Conservation (phyloP, 2,888 invertebrate genomes). For the Girardia tigrina region DNA sequence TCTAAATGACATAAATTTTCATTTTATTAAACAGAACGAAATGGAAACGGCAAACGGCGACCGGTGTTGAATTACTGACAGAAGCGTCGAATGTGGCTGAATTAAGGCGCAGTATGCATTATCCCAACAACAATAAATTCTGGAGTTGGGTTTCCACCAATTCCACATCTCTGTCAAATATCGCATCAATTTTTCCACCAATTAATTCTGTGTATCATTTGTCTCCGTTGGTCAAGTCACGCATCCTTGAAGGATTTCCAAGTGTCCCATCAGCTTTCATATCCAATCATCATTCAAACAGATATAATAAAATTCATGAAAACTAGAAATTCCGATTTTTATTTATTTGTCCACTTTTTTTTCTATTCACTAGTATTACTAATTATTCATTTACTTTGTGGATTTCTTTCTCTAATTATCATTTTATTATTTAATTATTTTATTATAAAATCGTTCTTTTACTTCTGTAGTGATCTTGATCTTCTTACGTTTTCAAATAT, state of each 20-base stretch:
- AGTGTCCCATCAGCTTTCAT: not conserved
- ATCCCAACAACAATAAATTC: not conserved
- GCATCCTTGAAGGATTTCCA: not conserved
- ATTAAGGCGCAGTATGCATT: not conserved
- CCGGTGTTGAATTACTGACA: conserved; percentile 12
- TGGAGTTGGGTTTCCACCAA: conserved; percentile 14
- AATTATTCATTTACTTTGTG: too few species aligned
- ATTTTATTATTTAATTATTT: too few species aligned
- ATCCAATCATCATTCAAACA: not conserved
- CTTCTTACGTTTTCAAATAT: too few species aligned
- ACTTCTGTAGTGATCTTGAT: too few species aligned
- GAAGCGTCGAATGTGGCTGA: not conserved
- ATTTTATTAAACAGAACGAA: not conserved
- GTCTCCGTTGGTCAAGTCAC: not conserved
- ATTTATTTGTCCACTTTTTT: not conserved
- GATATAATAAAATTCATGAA: conserved; percentile 1
- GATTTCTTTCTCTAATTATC: too few species aligned
- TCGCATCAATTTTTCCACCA: not conserved
- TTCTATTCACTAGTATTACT: too few species aligned
- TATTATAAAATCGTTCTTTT: too few species aligned
- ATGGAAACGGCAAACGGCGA: not conserved
- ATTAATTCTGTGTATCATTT: not conserved
- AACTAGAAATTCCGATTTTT: too few species aligned
- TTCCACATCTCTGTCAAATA: not conserved
- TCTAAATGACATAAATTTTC: not conserved